Conservation (phyloP, 2,113 vertebrate genomes). For the Okapia johnstoni region DNA sequence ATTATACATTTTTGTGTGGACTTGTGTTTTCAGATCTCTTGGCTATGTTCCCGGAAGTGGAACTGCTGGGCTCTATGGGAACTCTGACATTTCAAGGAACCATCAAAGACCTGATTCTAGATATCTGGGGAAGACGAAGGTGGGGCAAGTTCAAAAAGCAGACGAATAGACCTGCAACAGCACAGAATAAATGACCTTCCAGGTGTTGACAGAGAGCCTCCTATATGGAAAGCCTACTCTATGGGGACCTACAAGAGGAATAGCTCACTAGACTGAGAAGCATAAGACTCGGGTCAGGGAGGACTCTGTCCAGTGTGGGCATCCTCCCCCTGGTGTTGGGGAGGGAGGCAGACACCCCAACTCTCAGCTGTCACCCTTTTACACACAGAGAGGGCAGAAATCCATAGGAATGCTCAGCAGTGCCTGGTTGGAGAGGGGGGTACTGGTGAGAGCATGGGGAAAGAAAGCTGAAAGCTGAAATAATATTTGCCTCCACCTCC, state of each 20-base stretch:
- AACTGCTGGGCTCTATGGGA: neutral
- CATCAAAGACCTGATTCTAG: neutral
- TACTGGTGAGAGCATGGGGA: neutral
- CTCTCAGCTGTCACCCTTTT: neutral
- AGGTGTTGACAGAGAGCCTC: neutral
- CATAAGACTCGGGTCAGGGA: neutral
- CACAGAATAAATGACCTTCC: neutral
- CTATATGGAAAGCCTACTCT: neutral
- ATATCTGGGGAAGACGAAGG: neutral
- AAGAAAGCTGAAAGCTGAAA: conserved; percentile 62
- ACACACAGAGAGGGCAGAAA: neutral
- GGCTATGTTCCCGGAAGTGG: neutral
- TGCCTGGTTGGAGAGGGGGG: neutral
- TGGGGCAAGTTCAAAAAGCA: neutral
- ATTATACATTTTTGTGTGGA: neutral
- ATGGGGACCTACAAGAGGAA: neutral
- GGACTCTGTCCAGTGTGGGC: neutral
- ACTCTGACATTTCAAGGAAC: neutral
- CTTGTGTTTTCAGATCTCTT: neutral
- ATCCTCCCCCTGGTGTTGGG: fast-evolving
- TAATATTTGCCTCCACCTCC: conserved; percentile 48
- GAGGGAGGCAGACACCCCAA: neutral
- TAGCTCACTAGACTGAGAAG: neutral
- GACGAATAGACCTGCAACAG: neutral
- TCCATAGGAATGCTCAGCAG: neutral